phyloP scores from a whole-genome alignment of 2,888 invertebrate species.

The Dione vanillae region DNA sequence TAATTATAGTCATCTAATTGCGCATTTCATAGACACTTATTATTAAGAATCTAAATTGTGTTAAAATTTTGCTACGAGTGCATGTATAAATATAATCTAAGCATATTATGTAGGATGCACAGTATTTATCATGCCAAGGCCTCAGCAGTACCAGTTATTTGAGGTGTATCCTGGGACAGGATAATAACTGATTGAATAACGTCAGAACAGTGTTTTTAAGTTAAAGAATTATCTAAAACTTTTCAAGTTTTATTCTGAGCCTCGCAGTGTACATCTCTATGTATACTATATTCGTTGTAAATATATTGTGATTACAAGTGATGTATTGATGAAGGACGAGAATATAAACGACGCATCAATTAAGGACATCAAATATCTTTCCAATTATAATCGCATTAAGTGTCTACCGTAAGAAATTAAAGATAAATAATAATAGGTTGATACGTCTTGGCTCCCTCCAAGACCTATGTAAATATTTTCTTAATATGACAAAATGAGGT shows the following conservation, averaged over 20 bases:
- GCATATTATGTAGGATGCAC: slow-evolving; percentile 58
- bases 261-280: slow-evolving; percentile 18
- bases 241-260: slow-evolving; percentile 16
- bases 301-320: slow-evolving; percentile 73
- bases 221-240: neutral
- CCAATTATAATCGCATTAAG: neutral
- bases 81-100: slow-evolving; percentile 52
- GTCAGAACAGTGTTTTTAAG: neutral
- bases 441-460: neutral
- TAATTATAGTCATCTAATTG: slow-evolving; percentile 49
- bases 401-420: neutral
- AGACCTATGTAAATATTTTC: neutral
- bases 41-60: slow-evolving; percentile 65
- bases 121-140: slow-evolving; percentile 43
- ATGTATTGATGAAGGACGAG: slow-evolving; percentile 47
- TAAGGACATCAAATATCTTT: neutral
- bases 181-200: slow-evolving; percentile 17
- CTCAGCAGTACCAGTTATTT: slow-evolving; percentile 28
- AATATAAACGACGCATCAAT: neutral
- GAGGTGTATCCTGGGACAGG: slow-evolving; percentile 21
- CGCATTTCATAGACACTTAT: slow-evolving; percentile 64
- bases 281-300: slow-evolving; percentile 72
- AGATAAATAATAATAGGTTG: neutral
- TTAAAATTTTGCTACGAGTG: slow-evolving; percentile 62
- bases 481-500: slow-evolving; percentile 7